Percentiles rank a stretch among this genome's conserved stretches.
These are phyloP conservation scores for Phylloscopus trochilus DNA, from an alignment of 2,113 vertebrate genomes.

Conservation along the genomic window DNA sequence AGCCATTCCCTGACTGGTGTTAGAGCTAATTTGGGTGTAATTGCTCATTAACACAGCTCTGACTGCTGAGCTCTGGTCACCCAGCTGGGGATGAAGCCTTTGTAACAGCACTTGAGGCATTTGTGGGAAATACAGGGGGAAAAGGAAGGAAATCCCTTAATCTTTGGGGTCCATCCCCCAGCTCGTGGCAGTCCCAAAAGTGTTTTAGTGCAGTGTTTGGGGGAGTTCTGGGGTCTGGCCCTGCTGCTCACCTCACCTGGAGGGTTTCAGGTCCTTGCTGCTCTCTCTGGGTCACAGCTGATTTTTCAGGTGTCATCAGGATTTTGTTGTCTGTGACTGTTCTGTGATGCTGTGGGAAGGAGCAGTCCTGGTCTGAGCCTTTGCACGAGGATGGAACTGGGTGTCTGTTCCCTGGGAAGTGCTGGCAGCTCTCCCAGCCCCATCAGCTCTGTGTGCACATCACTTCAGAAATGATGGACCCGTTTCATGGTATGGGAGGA, in stretches of 20 bases:
- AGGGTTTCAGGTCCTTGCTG: background rate
- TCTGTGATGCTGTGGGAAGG: background rate
- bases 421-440: slow-evolving; percentile 24
- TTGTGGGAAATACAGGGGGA: background rate
- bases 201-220: background rate
- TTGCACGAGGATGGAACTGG: background rate
- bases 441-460: background rate
- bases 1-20: background rate
- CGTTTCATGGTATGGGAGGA: background rate
- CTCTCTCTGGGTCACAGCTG: background rate
- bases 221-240: background rate
- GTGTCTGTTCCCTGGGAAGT: background rate
- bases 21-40: slow-evolving; percentile 30
- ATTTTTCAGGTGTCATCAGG: background rate
- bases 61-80: background rate
- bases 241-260: background rate
- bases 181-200: background rate
- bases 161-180: background rate
- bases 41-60: slow-evolving; percentile 1
- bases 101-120: background rate
- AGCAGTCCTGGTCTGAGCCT: background rate
- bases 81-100: background rate
- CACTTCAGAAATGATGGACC: background rate
- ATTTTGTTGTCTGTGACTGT: background rate
- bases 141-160: background rate